phyloP scores from a whole-genome alignment of 2,888 invertebrate species.

The Erebia ligea region DNA sequence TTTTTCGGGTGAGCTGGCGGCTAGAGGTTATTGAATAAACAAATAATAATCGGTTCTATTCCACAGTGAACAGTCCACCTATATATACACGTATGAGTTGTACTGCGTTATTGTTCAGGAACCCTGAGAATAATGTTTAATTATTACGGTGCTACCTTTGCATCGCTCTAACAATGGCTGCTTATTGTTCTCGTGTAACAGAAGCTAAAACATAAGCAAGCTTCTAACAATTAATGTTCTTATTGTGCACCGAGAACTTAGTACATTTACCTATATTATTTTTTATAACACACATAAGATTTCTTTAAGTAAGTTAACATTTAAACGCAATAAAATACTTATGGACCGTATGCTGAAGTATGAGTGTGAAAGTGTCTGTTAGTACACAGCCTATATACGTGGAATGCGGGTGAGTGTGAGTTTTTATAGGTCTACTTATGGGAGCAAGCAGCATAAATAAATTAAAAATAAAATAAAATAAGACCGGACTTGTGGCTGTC shows the following conservation, averaged over 20 bases:
- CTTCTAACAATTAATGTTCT: conserved; percentile 15
- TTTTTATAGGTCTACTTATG: no score
- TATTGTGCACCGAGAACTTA: conserved; percentile 8
- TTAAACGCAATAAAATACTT: no score
- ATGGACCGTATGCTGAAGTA: no score
- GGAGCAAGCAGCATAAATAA: no score
- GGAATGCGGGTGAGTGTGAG: no score
- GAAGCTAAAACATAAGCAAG: conserved; percentile 25
- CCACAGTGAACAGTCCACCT: not conserved
- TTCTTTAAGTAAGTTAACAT: not conserved
- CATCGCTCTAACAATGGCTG: conserved; percentile 22
- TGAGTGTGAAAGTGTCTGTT: no score
- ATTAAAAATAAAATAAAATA: no score
- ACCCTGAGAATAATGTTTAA: conserved; percentile 19
- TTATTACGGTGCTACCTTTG: conserved; percentile 27
- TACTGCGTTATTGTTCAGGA: conserved; percentile 13
- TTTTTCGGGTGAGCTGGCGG: no score
- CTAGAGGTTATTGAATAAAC: not conserved
- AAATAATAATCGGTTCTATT: conserved; percentile 2
- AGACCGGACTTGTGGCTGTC: no score
- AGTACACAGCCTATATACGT: no score
- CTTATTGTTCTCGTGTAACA: conserved; percentile 22
- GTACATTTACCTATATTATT: not conserved
- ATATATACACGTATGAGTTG: not conserved
- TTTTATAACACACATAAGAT: not conserved